These are phyloP conservation scores for Myopa tessellatipennis DNA, from an alignment of 2,888 invertebrate species.

Conservation along the genomic window DNA sequence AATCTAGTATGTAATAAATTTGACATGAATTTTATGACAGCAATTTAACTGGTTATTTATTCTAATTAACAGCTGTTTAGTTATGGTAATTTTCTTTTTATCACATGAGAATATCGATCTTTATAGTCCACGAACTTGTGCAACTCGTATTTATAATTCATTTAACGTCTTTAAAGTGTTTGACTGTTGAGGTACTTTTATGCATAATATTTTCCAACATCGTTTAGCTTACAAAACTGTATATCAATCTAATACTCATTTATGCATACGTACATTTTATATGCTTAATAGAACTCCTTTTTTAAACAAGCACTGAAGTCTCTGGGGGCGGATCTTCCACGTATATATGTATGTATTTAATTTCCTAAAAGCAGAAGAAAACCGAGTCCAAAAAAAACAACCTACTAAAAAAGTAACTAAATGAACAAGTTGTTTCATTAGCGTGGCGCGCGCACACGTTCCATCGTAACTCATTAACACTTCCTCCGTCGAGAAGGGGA, in stretches of 20 bases:
- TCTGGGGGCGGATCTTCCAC: background rate
- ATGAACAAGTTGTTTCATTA: conserved; percentile 38
- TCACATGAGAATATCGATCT: too few species aligned
- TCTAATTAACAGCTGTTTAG: too few species aligned
- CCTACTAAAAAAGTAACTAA: conserved; percentile 8
- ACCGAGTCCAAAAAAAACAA: conserved; percentile 28
- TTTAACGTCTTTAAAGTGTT: too few species aligned
- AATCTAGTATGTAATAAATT: too few species aligned
- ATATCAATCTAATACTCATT: background rate
- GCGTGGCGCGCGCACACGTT: conserved; percentile 43
- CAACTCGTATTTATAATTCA: too few species aligned
- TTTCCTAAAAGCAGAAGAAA: conserved; percentile 10
- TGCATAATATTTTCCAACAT: too few species aligned
- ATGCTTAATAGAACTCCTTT: background rate
- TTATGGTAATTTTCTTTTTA: too few species aligned
- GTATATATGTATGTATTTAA: background rate
- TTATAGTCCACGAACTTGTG: too few species aligned
- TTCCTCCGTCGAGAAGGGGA: conserved; percentile 40
- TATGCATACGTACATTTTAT: background rate
- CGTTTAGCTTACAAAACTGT: too few species aligned
- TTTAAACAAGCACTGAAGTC: background rate
- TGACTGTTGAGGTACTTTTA: too few species aligned
- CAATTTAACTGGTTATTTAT: too few species aligned
- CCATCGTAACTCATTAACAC: conserved; percentile 51
- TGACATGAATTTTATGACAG: too few species aligned